phyloP scores from a whole-genome alignment of 2,797 vertebrate genomes.

The Acipenser ruthenus region DNA sequence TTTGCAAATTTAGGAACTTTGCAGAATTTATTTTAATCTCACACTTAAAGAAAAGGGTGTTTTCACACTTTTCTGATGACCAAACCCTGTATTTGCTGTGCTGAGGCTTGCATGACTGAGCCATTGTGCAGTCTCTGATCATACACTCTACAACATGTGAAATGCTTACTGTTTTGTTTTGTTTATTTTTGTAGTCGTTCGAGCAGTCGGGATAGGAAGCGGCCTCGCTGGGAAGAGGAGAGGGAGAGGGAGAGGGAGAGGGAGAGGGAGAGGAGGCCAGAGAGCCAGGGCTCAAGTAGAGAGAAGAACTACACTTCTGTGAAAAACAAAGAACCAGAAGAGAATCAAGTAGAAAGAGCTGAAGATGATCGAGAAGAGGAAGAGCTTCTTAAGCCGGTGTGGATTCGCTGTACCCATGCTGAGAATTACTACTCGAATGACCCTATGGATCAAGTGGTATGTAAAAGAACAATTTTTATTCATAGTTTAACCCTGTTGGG shows the following conservation, averaged over 20 bases:
- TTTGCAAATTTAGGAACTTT: too few species aligned
- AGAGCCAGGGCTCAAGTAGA: constrained; percentile 48
- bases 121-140: too few species aligned
- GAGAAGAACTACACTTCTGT: constrained; percentile 63
- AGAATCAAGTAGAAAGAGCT: constrained; percentile 34
- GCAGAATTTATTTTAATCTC: too few species aligned
- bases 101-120: too few species aligned
- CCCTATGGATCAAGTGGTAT: constrained; percentile 98
- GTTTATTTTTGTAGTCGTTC: constrained; percentile 59
- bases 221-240: constrained; percentile 76
- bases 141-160: too few species aligned
- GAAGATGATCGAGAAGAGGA: constrained; percentile 75
- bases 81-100: too few species aligned
- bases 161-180: too few species aligned
- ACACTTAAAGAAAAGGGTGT: too few species aligned
- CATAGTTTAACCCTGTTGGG: not conserved
- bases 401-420: constrained; percentile 93
- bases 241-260: constrained; percentile 63
- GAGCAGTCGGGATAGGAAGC: constrained; percentile 78
- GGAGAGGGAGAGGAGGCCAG: constrained; percentile 59
- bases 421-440: constrained; percentile 94
- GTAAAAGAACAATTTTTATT: constrained; percentile 21
- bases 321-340: constrained; percentile 73
- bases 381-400: constrained; percentile 82
- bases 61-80: too few species aligned